Evolutionary conservation across 2,888 invertebrate genomes (phyloP), one percentile per base, ranked within the genome.

Genomic region (Cerastis leucographa): DNA sequence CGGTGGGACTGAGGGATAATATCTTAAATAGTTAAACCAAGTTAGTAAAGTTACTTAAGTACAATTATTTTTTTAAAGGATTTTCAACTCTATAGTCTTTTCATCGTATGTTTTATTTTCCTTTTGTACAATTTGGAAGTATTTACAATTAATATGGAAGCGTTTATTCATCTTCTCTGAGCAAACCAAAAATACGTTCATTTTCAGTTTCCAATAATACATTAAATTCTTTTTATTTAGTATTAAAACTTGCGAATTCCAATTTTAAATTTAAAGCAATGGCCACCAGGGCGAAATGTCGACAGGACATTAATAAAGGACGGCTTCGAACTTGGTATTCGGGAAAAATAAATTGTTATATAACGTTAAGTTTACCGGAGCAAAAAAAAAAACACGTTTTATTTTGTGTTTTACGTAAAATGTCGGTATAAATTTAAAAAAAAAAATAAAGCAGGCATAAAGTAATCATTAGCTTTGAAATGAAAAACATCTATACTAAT

Each of bases 271-370:
- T 78, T 76, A 71, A 74, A 76, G 71, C 71, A 59, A 65, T 67
- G 79, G 69, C 87, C 77, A 80, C 75, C 75, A 71, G 85, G 62
- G 74, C 74, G 70, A 70, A 70, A 87, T 82, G 85, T 85, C 79
- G 87, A 76, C 85, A 82, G 85, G 65, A 69, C 79, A 85, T 85
- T 85, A 87, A 85, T 87, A 67, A 85, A 79, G 70, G 64, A 71
- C 65, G 73, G 72, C 77, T 78, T 71, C 79, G 75, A 80, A 82
- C 56, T 71, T 78, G 74, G 62, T 69, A 69, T 85, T 78, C 82
- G 72, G 86, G 73, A 67, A 77, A 81, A 76, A 85, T 87, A 81
- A 75, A 85, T 81, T 81, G 70, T 74, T 73, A 81, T 76, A 72
- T n/a, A n/a, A n/a, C n/a, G n/a, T n/a, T 80, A 85, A 76, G 74